These are phyloP conservation scores for Aleiodes testaceus DNA, from an alignment of 2,888 invertebrate species.

Conservation along the genomic window DNA sequence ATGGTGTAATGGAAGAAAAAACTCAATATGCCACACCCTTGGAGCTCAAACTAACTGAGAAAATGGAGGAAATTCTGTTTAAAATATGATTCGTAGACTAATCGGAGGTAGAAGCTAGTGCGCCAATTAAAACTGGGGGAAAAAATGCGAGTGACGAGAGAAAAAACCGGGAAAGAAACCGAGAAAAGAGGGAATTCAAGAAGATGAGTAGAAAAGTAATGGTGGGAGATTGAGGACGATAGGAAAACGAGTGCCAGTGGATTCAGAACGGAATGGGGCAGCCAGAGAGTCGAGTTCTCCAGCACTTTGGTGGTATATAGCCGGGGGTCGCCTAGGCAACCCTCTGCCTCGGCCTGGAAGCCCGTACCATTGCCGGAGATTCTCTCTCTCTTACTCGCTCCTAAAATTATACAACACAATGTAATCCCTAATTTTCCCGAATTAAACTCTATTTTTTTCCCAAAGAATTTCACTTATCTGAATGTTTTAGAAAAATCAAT, in stretches of 20 bases:
- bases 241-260: conserved; percentile 43
- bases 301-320: conserved; percentile 13
- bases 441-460: too few relatives aligned
- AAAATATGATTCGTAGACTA: conserved; percentile 27
- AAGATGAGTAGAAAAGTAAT: conserved; percentile 37
- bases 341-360: conserved; percentile 51
- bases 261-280: conserved; percentile 44
- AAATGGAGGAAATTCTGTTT: conserved; percentile 17
- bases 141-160: conserved; percentile 20
- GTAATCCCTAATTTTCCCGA: neutral
- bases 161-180: conserved; percentile 37
- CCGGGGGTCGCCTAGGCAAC: conserved; percentile 55
- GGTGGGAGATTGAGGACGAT: conserved; percentile 35
- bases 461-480: too few relatives aligned
- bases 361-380: conserved; percentile 44
- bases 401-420: conserved; percentile 13
- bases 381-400: conserved; percentile 12
- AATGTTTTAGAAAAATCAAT: too few relatives aligned
- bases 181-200: conserved; percentile 34
- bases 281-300: conserved; percentile 38
- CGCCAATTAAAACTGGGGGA: conserved; percentile 37
- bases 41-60: conserved; percentile 19
- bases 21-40: conserved; percentile 31
- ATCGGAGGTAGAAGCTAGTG: conserved; percentile 24
- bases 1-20: neutral